Evolutionary conservation across 2,113 vertebrate genomes (phyloP).

Genomic region (Xiphias gladius): DNA sequence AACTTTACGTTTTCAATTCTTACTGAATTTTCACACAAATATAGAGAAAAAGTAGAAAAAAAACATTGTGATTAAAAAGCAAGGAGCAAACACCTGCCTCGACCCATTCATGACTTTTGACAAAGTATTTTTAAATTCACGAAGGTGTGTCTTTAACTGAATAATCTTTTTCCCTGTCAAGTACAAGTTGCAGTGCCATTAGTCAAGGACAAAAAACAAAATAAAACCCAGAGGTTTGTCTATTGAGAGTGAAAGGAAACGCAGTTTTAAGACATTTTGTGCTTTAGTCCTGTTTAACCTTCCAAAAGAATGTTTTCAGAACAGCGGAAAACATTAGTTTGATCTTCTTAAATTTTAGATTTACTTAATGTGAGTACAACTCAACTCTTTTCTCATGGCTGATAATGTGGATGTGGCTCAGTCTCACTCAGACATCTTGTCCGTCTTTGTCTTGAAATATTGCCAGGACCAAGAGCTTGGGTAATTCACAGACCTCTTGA

Average conservation of each 20-base stretch:
- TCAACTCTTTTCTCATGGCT: too few species aligned
- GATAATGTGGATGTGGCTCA: too few species aligned
- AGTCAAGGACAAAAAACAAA: constrained; percentile 30
- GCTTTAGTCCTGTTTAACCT: neutral
- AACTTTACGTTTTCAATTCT: neutral
- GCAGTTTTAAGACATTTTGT: neutral
- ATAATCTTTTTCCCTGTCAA: constrained; percentile 30
- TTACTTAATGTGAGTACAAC: neutral
- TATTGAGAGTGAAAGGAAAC: neutral
- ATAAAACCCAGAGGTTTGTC: constrained; percentile 33
- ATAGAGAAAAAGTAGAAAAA: neutral
- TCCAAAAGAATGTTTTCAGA: neutral
- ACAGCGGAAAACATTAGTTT: neutral
- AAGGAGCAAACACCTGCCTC: neutral
- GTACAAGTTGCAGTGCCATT: constrained; percentile 1
- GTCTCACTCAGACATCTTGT: too few species aligned
- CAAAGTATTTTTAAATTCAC: constrained; percentile 38
- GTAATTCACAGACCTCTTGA: too few species aligned
- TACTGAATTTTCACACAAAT: neutral
- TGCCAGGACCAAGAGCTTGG: too few species aligned
- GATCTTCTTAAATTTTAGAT: neutral
- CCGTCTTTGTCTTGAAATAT: too few species aligned
- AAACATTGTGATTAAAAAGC: neutral
- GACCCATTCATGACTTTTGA: neutral
- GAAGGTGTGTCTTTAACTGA: constrained; percentile 19